phyloP scores from a whole-genome alignment of 1,140 invertebrate genomes.

The Eriocheir sinensis region DNA sequence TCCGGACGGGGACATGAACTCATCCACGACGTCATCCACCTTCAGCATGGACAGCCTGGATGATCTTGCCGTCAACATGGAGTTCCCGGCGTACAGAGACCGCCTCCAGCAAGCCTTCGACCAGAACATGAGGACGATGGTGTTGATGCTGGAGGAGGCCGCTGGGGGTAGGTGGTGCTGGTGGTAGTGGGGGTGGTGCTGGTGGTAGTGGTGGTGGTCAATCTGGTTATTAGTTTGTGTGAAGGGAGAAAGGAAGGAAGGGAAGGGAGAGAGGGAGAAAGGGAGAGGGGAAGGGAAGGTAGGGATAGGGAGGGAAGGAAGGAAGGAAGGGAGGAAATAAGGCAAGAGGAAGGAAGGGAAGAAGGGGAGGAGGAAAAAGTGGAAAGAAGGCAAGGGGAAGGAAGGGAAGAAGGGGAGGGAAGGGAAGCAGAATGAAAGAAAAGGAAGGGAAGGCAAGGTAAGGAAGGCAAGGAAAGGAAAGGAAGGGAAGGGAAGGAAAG shows the following conservation, averaged over 20 bases:
- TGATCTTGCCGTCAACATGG: slow-evolving; percentile 35
- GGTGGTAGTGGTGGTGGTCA: too few relatives aligned
- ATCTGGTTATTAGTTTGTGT: too few relatives aligned
- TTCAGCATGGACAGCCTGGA: slow-evolving; percentile 66
- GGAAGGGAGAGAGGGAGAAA: too few relatives aligned
- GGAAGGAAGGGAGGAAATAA: neutral
- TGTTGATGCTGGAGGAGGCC: slow-evolving; percentile 39
- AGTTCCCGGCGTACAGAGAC: slow-evolving; percentile 52
- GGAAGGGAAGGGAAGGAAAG: too few relatives aligned
- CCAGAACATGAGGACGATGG: slow-evolving; percentile 37
- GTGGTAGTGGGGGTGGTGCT: too few relatives aligned
- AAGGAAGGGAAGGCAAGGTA: neutral
- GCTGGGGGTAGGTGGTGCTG: too few relatives aligned
- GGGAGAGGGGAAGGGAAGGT: too few relatives aligned
- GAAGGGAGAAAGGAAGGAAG: too few relatives aligned
- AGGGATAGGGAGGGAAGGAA: too few relatives aligned
- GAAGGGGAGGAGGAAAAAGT: neutral
- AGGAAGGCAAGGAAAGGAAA: too few relatives aligned
- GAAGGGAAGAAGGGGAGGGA: neutral
- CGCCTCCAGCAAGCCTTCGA: slow-evolving; percentile 54
- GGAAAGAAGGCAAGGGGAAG: slow-evolving; percentile 6
- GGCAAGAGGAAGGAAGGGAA: neutral
- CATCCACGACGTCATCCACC: slow-evolving; percentile 53
- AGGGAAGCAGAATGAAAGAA: neutral
- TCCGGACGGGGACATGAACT: slow-evolving; percentile 49